Evolutionary conservation across 2,888 invertebrate genomes (phyloP).

Genomic region (Sicus ferrugineus): DNA sequence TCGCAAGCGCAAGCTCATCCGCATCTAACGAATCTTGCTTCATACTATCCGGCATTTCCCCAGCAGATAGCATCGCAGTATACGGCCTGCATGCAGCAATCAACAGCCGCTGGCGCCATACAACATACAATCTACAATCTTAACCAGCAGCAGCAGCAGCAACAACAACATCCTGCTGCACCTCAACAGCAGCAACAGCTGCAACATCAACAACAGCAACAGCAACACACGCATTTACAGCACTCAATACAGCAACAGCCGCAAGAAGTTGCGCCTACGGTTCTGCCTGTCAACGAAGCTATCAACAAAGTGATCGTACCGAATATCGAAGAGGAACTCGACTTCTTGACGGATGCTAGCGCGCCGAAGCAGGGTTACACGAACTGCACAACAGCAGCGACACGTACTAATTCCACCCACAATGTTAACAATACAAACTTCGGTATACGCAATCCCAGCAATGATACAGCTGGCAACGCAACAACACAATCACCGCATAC

Average conservation of each 20-base stretch:
- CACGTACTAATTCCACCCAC: constrained; percentile 40
- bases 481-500: constrained; percentile 39
- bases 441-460: constrained; percentile 62
- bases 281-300: constrained; percentile 69
- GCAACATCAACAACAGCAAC: constrained; percentile 52
- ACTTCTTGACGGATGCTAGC: constrained; percentile 71
- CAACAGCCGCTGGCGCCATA: constrained; percentile 48
- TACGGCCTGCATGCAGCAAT: constrained; percentile 61
- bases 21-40: constrained; percentile 69
- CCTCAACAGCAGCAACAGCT: constrained; percentile 51
- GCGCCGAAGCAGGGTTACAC: constrained; percentile 58
- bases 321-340: constrained; percentile 87
- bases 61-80: constrained; percentile 63
- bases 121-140: constrained; percentile 48
- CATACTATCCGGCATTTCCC: constrained; percentile 62
- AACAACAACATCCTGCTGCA: constrained; percentile 48
- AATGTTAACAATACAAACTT: constrained; percentile 54
- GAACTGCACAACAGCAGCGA: constrained; percentile 47
- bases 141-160: constrained; percentile 51
- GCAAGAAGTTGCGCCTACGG: constrained; percentile 36
- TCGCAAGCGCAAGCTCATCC: constrained; percentile 76
- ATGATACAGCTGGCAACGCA: constrained; percentile 17
- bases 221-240: constrained; percentile 36
- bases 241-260: constrained; percentile 48
- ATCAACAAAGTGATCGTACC: constrained; percentile 87